These are phyloP conservation scores for Pentalonia nigronervosa DNA, from an alignment of 1,140 invertebrate genomes.

Conservation along the genomic window DNA sequence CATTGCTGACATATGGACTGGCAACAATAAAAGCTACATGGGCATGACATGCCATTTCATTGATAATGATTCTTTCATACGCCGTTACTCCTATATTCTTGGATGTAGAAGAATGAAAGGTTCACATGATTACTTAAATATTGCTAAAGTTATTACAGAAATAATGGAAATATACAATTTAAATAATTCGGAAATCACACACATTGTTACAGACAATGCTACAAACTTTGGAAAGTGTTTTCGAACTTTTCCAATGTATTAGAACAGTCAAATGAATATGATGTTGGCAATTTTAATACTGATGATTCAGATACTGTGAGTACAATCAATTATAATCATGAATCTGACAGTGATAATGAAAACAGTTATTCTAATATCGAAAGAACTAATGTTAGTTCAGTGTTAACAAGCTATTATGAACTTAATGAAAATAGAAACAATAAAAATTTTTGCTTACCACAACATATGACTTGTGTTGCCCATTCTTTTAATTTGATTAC, in stretches of 20 bases:
- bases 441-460: background rate
- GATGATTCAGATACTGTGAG: too few species aligned
- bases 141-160: background rate
- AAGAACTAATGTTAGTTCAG: too few species aligned
- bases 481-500: background rate
- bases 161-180: background rate
- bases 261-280: too few species aligned
- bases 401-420: too few species aligned
- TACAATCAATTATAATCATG: too few species aligned
- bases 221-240: background rate
- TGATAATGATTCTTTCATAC: too few species aligned
- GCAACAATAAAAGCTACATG: background rate
- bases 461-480: background rate
- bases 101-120: background rate
- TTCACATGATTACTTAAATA: background rate
- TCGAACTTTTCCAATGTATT: background rate
- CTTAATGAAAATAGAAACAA: too few species aligned
- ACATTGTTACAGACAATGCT: background rate
- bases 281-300: background rate
- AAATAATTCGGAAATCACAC: background rate
- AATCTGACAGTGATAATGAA: too few species aligned
- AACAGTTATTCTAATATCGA: too few species aligned
- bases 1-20: background rate
- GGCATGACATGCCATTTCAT: background rate
- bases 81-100: background rate